phyloP scores from a whole-genome alignment of 2,888 invertebrate genomes.

The Graphium colonna region DNA sequence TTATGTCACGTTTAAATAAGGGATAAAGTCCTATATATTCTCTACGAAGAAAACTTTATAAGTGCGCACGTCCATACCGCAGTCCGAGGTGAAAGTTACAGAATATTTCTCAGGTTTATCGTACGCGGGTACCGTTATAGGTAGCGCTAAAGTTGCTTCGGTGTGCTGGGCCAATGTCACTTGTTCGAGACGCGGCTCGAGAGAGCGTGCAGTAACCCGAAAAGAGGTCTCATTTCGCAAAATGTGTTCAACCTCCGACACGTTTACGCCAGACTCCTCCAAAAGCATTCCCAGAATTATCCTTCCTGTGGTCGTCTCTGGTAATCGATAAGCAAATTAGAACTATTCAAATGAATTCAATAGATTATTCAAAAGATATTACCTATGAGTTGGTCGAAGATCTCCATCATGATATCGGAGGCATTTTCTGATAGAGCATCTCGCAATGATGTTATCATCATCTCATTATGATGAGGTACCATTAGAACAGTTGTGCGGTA shows the following conservation, averaged over 20 bases:
- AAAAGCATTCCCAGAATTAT: slow-evolving; percentile 59
- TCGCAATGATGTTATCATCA: slow-evolving; percentile 63
- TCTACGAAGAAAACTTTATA: slow-evolving; percentile 59
- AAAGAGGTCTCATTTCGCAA: slow-evolving; percentile 48
- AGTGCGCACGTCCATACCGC: slow-evolving; percentile 67
- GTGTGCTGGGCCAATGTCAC: slow-evolving; percentile 54
- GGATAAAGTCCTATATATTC: slow-evolving; percentile 12
- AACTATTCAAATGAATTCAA: background rate
- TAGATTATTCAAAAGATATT: slow-evolving; percentile 10
- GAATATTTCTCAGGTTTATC: slow-evolving; percentile 57
- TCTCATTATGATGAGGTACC: slow-evolving; percentile 65
- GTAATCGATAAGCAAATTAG: slow-evolving; percentile 28
- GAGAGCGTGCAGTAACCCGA: slow-evolving; percentile 47
- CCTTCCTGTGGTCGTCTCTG: slow-evolving; percentile 61
- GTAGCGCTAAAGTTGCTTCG: slow-evolving; percentile 45
- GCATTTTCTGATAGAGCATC: slow-evolving; percentile 59
- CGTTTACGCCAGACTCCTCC: slow-evolving; percentile 58
- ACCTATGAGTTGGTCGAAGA: slow-evolving; percentile 65
- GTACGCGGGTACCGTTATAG: slow-evolving; percentile 48
- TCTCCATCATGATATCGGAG: slow-evolving; percentile 57
- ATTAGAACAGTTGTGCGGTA: slow-evolving; percentile 56
- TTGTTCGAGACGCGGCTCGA: slow-evolving; percentile 47
- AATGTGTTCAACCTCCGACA: slow-evolving; percentile 60
- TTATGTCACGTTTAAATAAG: background rate
- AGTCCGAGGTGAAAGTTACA: slow-evolving; percentile 62